Evolutionary conservation across 2,113 vertebrate species (phyloP).

Genomic region (Nothobranchius kuhntae): DNA sequence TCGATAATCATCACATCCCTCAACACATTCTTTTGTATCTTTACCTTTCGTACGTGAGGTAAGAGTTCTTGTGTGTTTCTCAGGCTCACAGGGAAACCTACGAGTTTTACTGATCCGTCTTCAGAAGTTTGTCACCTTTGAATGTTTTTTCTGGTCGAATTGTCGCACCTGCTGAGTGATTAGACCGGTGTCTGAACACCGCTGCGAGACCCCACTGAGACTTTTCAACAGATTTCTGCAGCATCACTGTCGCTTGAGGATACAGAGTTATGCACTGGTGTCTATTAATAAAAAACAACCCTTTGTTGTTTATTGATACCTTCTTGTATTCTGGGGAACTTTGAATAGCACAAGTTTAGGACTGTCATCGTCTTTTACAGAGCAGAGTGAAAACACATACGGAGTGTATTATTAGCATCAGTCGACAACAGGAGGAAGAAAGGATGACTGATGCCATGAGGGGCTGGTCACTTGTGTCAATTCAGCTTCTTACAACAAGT

Average conservation of each 20-base stretch:
- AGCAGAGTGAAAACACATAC: slow-evolving; percentile 23
- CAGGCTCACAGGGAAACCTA: too few relatives aligned
- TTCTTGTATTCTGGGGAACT: slow-evolving; percentile 16
- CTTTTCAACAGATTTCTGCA: slow-evolving; percentile 31
- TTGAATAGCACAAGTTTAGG: slow-evolving; percentile 38
- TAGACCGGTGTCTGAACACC: slow-evolving; percentile 32
- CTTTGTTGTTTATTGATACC: slow-evolving; percentile 24
- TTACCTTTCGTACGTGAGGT: too few relatives aligned
- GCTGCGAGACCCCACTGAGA: slow-evolving; percentile 39
- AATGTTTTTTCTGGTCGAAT: slow-evolving; percentile 30
- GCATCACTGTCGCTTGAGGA: slow-evolving; percentile 30
- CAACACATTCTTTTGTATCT: too few relatives aligned
- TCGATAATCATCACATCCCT: background rate
- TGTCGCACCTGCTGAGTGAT: slow-evolving; percentile 53
- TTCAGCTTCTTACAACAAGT: background rate
- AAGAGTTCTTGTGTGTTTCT: too few relatives aligned
- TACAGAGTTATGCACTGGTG: slow-evolving; percentile 23
- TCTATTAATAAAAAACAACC: slow-evolving; percentile 14
- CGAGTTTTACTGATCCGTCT: slow-evolving; percentile 29
- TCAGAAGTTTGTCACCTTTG: slow-evolving; percentile 32
- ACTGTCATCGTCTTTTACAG: slow-evolving; percentile 16
- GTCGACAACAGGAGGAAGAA: slow-evolving; percentile 6
- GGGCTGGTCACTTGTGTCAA: slow-evolving; percentile 15
- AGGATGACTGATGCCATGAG: slow-evolving; percentile 7
- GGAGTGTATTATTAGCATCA: slow-evolving; percentile 46